Conservation (phyloP, 2,888 invertebrate genomes). For the Tanypteryx hageni region DNA sequence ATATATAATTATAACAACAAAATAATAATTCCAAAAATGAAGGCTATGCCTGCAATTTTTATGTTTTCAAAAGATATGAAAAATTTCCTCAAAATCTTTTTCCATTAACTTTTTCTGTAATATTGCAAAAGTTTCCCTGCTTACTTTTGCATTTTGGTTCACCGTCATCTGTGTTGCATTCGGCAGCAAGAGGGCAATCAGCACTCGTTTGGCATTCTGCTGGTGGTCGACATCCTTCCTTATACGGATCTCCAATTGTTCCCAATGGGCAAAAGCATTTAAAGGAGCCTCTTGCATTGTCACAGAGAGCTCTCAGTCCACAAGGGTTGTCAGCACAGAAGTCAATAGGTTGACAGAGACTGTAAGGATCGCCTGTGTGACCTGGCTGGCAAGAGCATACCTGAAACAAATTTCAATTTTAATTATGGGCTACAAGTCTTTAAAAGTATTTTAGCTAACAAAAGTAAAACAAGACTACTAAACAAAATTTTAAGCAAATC, state of each 20-base stretch:
- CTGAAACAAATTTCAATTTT: slow-evolving; percentile 67
- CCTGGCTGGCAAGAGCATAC: slow-evolving; percentile 92
- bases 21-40: not conserved
- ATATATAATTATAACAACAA: not conserved
- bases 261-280: slow-evolving; percentile 88
- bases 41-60: too few relatives aligned
- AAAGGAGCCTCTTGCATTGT: slow-evolving; percentile 87
- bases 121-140: slow-evolving; percentile 5
- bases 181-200: slow-evolving; percentile 89
- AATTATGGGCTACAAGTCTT: not conserved
- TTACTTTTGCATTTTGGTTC: slow-evolving; percentile 86
- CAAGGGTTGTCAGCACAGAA: slow-evolving; percentile 88
- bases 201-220: slow-evolving; percentile 87
- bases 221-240: slow-evolving; percentile 88
- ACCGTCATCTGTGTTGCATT: slow-evolving; percentile 84
- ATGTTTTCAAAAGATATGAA: not conserved
- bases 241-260: slow-evolving; percentile 90
- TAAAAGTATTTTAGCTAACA: not conserved
- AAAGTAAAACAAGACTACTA: not conserved
- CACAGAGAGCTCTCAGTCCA: slow-evolving; percentile 87
- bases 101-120: not conserved
- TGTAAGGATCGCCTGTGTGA: slow-evolving; percentile 86
- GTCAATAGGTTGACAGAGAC: slow-evolving; percentile 85
- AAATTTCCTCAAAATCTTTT: not conserved
- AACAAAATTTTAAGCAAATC: not conserved